These are phyloP conservation scores for Mustela lutreola DNA, from an alignment of 2,113 vertebrate species.

Conservation along the genomic window DNA sequence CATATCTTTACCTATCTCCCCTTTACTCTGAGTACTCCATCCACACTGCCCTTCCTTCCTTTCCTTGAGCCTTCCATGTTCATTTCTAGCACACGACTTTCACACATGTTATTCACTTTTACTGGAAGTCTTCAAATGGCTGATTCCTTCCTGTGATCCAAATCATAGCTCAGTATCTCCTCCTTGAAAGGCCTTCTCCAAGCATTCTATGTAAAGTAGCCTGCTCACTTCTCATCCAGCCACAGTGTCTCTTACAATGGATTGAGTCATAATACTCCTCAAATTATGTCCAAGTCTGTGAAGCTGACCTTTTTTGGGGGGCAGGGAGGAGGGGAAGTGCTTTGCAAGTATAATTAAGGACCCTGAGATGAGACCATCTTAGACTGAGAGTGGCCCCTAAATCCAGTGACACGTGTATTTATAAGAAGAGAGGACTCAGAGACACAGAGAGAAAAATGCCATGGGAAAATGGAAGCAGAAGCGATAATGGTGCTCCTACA, in stretches of 20 bases:
- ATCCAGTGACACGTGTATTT: background rate
- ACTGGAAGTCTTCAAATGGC: background rate
- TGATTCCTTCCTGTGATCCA: background rate
- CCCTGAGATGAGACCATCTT: background rate
- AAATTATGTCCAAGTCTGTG: background rate
- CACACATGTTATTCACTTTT: background rate
- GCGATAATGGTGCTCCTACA: background rate
- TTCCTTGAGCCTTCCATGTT: background rate
- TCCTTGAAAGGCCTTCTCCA: background rate
- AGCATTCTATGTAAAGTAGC: background rate
- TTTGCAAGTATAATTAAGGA: background rate
- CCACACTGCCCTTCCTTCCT: background rate
- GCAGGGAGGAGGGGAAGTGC: background rate
- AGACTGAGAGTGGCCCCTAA: background rate
- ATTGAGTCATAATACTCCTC: background rate
- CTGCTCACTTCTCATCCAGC: background rate
- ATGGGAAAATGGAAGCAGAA: background rate
- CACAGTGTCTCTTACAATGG: background rate
- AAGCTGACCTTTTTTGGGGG: background rate
- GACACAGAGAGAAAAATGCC: background rate
- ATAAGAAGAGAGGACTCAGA: background rate
- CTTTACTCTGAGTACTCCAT: background rate
- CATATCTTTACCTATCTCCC: background rate
- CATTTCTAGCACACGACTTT: background rate
- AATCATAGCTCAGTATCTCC: background rate